These are phyloP conservation scores for Himalopsyche kuldschensis DNA, from an alignment of 2,888 invertebrate species.

Conservation along the genomic window DNA sequence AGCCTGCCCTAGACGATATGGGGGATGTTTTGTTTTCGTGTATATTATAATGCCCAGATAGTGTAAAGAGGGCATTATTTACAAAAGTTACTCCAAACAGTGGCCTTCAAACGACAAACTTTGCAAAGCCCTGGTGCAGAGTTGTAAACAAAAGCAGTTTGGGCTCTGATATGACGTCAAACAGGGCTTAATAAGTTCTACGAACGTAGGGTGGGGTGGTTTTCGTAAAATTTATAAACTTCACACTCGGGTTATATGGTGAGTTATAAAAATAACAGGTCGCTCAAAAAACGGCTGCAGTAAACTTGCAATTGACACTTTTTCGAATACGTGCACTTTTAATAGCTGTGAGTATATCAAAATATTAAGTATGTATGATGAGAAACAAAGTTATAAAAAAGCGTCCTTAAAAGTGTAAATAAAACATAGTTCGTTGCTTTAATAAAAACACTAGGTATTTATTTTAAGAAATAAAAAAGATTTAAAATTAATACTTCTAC, in stretches of 20 bases:
- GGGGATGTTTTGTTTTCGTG: background rate
- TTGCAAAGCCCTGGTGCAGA: background rate
- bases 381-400: background rate
- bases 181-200: background rate
- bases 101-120: background rate
- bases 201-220: background rate
- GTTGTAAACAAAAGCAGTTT: background rate
- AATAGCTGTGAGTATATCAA: background rate
- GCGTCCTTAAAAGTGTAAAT: too few species aligned
- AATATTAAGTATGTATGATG: background rate
- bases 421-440: too few species aligned
- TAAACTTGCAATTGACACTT: background rate
- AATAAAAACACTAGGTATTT: too few species aligned
- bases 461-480: too few species aligned
- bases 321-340: background rate
- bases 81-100: background rate
- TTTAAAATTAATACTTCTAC: too few species aligned
- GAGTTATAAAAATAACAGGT: background rate
- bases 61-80: background rate
- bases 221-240: background rate
- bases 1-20: background rate
- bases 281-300: background rate
- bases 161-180: background rate
- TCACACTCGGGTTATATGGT: background rate
- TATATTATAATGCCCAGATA: background rate